phyloP scores from a whole-genome alignment of 2,888 invertebrate genomes.

The Dolichomitus sp. region DNA sequence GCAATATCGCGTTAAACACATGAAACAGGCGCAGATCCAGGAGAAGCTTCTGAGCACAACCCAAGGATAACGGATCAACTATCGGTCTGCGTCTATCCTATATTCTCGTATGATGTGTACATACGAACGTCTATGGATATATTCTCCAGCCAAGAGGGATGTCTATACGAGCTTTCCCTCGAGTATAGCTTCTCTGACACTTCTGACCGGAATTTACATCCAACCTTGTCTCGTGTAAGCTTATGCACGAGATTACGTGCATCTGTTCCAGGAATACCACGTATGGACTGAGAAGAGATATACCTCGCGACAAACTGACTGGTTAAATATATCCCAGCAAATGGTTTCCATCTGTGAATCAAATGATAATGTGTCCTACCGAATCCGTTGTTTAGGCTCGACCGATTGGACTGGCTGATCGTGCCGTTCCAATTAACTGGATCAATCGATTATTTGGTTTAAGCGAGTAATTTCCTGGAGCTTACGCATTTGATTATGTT shows the following conservation, averaged over 20 bases:
- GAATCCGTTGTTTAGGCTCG: no score
- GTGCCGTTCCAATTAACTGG: no score
- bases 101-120: conserved; percentile 24
- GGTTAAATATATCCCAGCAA: not conserved
- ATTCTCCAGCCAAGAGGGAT: not conserved
- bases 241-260: conserved; percentile 9
- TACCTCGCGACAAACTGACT: not conserved
- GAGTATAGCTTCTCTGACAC: conserved; percentile 4
- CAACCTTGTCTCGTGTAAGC: not conserved
- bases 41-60: conserved; percentile 26
- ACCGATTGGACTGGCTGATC: no score
- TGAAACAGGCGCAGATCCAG: conserved; percentile 48
- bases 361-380: not conserved
- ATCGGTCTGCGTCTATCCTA: conserved; percentile 24
- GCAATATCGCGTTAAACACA: conserved; percentile 66
- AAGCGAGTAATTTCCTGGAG: no score
- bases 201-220: conserved; percentile 26
- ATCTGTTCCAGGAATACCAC: not conserved
- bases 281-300: not conserved
- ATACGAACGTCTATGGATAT: conserved; percentile 5
- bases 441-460: no score
- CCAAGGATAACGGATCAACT: conserved; percentile 49
- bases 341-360: not conserved
- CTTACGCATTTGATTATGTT: no score
- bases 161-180: not conserved